phyloP scores from a whole-genome alignment of 2,113 vertebrate species.

The Hyperoodon ampullatus region DNA sequence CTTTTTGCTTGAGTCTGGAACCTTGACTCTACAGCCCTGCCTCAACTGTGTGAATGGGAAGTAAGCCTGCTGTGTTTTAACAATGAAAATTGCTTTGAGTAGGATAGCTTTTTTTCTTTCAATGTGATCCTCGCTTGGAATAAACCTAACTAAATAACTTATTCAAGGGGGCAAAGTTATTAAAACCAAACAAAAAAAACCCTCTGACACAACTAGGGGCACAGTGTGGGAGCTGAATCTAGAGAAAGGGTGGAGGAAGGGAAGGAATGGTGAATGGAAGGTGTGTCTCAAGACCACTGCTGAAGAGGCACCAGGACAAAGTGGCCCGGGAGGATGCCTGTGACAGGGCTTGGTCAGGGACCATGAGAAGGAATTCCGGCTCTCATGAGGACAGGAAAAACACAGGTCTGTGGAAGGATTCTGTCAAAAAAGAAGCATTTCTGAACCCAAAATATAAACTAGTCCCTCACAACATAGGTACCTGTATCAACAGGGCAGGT shows the following conservation, averaged over 20 bases:
- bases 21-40: neutral
- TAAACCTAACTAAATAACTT: neutral
- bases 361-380: neutral
- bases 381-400: neutral
- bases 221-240: neutral
- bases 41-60: neutral
- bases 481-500: neutral
- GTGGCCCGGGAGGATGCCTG: neutral
- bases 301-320: neutral
- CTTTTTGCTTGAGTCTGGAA: conserved; percentile 12
- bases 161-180: neutral
- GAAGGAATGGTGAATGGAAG: neutral
- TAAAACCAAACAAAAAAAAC: neutral
- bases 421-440: neutral
- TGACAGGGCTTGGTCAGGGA: neutral
- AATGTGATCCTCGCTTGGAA: neutral
- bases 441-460: neutral
- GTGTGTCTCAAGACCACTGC: neutral
- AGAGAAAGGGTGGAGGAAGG: neutral
- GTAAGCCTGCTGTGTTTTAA: neutral
- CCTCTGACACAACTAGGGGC: neutral
- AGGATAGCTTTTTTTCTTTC: neutral
- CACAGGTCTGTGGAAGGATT: neutral
- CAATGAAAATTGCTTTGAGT: neutral
- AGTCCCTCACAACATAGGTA: neutral